Evolutionary conservation across 2,888 invertebrate genomes (phyloP).

Genomic region (Psococerastis gibbosa): DNA sequence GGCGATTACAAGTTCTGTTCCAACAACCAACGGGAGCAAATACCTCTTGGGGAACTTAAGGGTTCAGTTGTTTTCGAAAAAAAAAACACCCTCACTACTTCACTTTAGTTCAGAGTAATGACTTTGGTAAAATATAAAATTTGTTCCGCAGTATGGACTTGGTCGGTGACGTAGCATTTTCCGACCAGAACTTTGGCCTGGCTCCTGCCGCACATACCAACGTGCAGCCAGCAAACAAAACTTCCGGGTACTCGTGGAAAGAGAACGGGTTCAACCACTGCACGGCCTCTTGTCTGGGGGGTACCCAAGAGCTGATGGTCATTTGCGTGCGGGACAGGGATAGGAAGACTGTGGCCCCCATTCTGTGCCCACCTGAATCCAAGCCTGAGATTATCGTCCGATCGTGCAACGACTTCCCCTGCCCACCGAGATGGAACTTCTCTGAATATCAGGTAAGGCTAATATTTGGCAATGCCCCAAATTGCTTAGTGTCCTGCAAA

Average conservation of each 20-base stretch:
- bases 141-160: constrained; percentile 1
- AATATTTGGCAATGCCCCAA: no score
- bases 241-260: constrained; percentile 76
- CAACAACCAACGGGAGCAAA: no score
- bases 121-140: no score
- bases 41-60: no score
- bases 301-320: constrained; percentile 62
- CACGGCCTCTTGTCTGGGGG: constrained; percentile 84
- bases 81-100: background rate
- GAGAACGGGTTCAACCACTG: constrained; percentile 82
- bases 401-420: constrained; percentile 88
- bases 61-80: background rate
- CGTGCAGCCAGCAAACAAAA: constrained; percentile 46
- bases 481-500: no score
- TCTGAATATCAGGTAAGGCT: constrained; percentile 27
- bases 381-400: constrained; percentile 76
- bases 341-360: constrained; percentile 68
- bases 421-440: constrained; percentile 64
- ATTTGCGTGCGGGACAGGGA: constrained; percentile 76
- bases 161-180: background rate
- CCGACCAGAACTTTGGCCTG: background rate
- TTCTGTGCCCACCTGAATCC: constrained; percentile 67
- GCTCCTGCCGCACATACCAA: constrained; percentile 21
- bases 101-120: no score
- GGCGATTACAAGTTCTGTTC: no score